Percentiles rank a stretch among this genome's conserved stretches.
These are phyloP conservation scores for Scrobipalpa costella DNA, from an alignment of 2,888 invertebrate genomes.

Conservation along the genomic window DNA sequence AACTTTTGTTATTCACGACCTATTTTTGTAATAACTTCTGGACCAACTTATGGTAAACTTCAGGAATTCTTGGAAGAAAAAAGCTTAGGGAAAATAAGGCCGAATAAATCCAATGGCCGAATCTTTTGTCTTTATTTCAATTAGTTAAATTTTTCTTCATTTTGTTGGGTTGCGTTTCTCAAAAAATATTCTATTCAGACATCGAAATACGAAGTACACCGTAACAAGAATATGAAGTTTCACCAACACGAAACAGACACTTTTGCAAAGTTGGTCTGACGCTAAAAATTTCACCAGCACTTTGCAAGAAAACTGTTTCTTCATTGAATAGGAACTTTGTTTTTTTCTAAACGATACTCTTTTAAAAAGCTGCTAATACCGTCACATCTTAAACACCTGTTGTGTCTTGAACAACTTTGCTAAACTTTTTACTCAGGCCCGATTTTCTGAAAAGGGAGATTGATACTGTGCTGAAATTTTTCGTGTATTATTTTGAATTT, in stretches of 20 bases:
- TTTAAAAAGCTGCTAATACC: conserved; percentile 59
- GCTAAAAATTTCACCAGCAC: conserved; percentile 38
- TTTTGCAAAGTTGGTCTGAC: conserved; percentile 26
- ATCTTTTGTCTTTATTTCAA: background rate
- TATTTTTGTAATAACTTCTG: conserved; percentile 16
- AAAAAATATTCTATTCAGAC: background rate
- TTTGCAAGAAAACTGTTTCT: conserved; percentile 39
- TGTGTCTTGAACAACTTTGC: conserved; percentile 65
- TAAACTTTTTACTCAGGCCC: conserved; percentile 73
- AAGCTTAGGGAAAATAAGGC: conserved; percentile 2
- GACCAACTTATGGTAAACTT: background rate
- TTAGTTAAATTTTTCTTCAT: background rate
- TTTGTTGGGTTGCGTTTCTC: background rate
- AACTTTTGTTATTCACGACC: conserved; percentile 41
- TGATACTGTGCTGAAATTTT: background rate
- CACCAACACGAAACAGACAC: conserved; percentile 6
- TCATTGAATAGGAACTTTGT: conserved; percentile 46
- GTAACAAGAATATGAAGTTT: conserved; percentile 3
- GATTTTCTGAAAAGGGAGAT: conserved; percentile 7
- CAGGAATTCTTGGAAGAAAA: background rate
- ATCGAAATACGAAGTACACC: background rate
- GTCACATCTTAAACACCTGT: conserved; percentile 73
- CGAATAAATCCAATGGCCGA: background rate
- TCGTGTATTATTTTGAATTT: background rate
- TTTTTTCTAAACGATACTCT: conserved; percentile 44